Evolutionary conservation across 2,888 invertebrate species (phyloP), one percentile per base, ranked within the genome.

Genomic region (Leucophenga maculata): DNA sequence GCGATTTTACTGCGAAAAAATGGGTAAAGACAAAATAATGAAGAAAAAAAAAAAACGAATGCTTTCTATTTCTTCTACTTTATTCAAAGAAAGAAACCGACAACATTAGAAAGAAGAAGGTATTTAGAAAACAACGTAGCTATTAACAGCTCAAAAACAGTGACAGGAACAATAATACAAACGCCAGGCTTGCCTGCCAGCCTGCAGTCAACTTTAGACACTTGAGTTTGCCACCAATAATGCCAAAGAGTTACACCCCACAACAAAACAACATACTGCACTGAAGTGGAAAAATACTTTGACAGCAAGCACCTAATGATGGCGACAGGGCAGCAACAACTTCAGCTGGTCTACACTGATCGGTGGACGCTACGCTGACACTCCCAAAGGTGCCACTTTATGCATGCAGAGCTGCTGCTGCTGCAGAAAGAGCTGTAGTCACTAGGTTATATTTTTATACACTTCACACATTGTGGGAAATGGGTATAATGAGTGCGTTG

Each of bases 331-430:
- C 57, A 16, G 3, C 31, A 14, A 22, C 31, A 32, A 32, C 26
- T 4, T 26, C 26, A 26, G 3, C 26, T 26, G 26, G 26, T 26
- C 26, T 4, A 3, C 3, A 2, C 26, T 26, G 26, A 13, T 32
- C 26, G 6, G 66, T 66, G 72, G 75, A 68, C 69, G 70, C 64
- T 66, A 62, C 69, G 71, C 75, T 76, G 72, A 70, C 71, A 71
- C 70, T 75, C 72, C 82, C 76, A 79, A 74, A 73, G 72, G 68
- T 74, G 73, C 74, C 78, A 81, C 82, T 82, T 80, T 80, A 77
- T 80, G 78, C 75, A 74, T 70, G 79, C 72, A 76, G 77, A 18
- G 22, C 3, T 26, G 57, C 57, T 57, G 9, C 13, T 57, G 14
- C 1, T 22, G 26, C 11, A 57, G 14, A 22, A 14, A 22, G 9